phyloP scores from a whole-genome alignment of 2,888 invertebrate genomes.

The Harmothoe impar region DNA sequence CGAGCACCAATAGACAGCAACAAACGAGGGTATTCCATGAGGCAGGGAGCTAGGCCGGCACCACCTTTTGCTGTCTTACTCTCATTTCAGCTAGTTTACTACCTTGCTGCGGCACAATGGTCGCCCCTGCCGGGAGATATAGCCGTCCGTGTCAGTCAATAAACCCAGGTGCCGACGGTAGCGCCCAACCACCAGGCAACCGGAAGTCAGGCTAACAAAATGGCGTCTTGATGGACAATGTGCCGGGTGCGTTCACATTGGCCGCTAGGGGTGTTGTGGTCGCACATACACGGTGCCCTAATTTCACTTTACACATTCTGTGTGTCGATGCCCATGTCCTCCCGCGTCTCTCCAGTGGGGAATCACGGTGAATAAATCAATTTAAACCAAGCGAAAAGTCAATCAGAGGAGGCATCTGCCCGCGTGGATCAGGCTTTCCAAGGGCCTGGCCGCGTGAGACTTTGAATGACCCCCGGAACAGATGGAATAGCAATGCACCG shows the following conservation, averaged over 20 bases:
- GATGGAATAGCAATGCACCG: constrained; percentile 44
- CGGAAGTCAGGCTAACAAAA: constrained; percentile 35
- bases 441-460: background rate
- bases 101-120: background rate
- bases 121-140: background rate
- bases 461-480: constrained; percentile 24
- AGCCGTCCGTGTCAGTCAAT: background rate
- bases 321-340: constrained; percentile 4
- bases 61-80: background rate
- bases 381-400: constrained; percentile 57
- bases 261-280: background rate
- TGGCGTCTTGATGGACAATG: constrained; percentile 38
- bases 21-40: background rate
- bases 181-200: background rate
- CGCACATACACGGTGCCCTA: background rate
- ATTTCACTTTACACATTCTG: constrained; percentile 60
- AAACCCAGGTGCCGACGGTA: background rate
- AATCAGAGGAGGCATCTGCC: constrained; percentile 59
- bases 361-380: constrained; percentile 59
- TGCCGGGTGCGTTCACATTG: background rate
- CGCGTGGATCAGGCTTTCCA: constrained; percentile 24
- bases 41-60: background rate
- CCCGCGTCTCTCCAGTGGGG: constrained; percentile 35
- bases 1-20: background rate
- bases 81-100: background rate